These are phyloP conservation scores for Chromobotia macracanthus DNA, from an alignment of 2,797 vertebrate genomes.

Conservation along the genomic window DNA sequence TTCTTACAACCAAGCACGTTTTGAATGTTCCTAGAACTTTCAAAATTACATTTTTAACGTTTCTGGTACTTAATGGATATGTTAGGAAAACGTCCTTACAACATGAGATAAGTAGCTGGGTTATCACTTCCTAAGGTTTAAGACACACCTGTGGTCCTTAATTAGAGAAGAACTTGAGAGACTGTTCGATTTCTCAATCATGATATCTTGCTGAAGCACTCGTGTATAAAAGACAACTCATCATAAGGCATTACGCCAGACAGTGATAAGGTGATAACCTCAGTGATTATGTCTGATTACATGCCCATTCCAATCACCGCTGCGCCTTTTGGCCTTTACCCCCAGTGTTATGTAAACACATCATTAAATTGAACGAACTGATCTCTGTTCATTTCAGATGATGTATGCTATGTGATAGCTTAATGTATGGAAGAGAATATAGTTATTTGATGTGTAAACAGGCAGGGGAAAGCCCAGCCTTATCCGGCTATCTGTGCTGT, in stretches of 20 bases:
- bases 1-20: no score
- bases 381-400: neutral
- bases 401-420: neutral
- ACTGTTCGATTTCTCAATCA: conserved; percentile 8
- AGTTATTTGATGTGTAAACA: neutral
- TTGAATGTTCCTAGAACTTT: no score
- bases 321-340: conserved; percentile 3
- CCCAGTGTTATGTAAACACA: conserved; percentile 17
- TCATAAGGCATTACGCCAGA: neutral
- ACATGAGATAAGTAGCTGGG: no score
- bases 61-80: no score
- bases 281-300: neutral
- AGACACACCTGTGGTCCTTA: neutral
- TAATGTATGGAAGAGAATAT: neutral
- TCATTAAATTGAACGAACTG: neutral
- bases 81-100: no score
- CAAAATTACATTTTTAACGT: no score
- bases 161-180: neutral
- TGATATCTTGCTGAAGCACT: neutral
- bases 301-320: neutral
- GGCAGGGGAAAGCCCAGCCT: neutral
- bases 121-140: no score
- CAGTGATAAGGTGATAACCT: conserved; percentile 11
- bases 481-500: neutral
- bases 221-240: neutral